Percentiles rank a stretch among this genome's conserved stretches.
Evolutionary conservation across 2,888 invertebrate genomes (phyloP).

Genomic region (Acronicta leporina): DNA sequence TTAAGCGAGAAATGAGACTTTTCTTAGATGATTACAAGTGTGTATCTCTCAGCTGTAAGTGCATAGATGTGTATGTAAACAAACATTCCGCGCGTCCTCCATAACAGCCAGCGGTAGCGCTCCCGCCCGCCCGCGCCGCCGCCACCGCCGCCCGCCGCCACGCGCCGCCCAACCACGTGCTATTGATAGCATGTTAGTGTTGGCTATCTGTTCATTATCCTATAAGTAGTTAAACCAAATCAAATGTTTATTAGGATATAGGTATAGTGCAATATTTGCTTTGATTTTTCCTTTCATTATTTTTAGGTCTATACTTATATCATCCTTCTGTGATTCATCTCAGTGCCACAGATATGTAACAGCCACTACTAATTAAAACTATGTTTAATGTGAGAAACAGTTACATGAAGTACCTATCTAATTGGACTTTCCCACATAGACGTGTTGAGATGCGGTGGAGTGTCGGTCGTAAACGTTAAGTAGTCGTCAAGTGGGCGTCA

Average conservation of each 20-base stretch:
- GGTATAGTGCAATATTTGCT: too few relatives aligned
- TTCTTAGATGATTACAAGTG: too few relatives aligned
- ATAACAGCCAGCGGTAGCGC: too few relatives aligned
- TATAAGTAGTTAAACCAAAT: not conserved
- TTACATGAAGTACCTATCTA: not conserved
- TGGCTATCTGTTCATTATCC: constrained; percentile 6
- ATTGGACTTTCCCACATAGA: not conserved
- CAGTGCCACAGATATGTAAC: too few relatives aligned
- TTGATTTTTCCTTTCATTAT: too few relatives aligned
- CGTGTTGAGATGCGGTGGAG: not conserved
- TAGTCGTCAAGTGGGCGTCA: constrained; percentile 8
- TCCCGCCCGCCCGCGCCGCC: too few relatives aligned
- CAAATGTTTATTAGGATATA: not conserved
- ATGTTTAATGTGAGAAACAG: not conserved
- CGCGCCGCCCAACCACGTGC: not conserved
- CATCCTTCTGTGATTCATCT: too few relatives aligned
- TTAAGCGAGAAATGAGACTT: too few relatives aligned
- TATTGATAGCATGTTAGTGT: constrained; percentile 11
- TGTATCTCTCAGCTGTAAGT: not conserved
- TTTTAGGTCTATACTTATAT: too few relatives aligned
- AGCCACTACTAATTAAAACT: too few relatives aligned
- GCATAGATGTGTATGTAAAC: constrained; percentile 7
- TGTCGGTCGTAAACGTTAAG: not conserved
- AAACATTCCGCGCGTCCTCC: constrained; percentile 6
- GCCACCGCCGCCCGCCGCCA: too few relatives aligned